Conservation (phyloP, 2,113 vertebrate genomes). For the Struthio camelus region DNA sequence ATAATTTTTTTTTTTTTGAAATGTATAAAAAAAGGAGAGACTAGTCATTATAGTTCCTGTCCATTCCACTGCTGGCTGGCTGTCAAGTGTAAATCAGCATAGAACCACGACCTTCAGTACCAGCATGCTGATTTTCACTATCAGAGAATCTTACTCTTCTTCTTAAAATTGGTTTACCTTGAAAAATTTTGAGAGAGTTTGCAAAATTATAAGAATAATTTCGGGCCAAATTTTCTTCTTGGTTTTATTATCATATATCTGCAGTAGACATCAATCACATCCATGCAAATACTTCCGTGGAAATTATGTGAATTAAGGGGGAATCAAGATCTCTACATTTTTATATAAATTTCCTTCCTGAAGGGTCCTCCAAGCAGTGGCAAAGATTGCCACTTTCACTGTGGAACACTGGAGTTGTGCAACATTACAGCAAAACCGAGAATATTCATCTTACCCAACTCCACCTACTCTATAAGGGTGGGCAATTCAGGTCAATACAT, state of each 20-base stretch:
- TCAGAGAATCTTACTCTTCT: background rate
- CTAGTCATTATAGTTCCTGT: background rate
- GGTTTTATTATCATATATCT: background rate
- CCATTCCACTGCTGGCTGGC: background rate
- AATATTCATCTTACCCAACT: background rate
- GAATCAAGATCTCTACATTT: background rate
- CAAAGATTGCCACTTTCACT: background rate
- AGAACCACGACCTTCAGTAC: rapidly evolving
- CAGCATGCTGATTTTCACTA: background rate
- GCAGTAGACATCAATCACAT: background rate
- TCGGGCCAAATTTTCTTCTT: background rate
- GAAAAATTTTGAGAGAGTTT: background rate
- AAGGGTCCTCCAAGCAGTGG: background rate
- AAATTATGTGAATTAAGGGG: background rate
- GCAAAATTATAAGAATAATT: background rate
- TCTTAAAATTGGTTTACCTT: background rate
- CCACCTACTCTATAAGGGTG: background rate
- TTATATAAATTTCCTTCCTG: background rate
- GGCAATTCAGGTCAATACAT: background rate
- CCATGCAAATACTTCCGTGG: background rate
- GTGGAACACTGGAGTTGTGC: background rate
- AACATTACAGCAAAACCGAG: background rate
- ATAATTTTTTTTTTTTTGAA: background rate
- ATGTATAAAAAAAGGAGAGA: background rate
- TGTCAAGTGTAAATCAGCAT: background rate